Evolutionary conservation across 2,113 vertebrate genomes (phyloP).

Genomic region (Willisornis vidua): DNA sequence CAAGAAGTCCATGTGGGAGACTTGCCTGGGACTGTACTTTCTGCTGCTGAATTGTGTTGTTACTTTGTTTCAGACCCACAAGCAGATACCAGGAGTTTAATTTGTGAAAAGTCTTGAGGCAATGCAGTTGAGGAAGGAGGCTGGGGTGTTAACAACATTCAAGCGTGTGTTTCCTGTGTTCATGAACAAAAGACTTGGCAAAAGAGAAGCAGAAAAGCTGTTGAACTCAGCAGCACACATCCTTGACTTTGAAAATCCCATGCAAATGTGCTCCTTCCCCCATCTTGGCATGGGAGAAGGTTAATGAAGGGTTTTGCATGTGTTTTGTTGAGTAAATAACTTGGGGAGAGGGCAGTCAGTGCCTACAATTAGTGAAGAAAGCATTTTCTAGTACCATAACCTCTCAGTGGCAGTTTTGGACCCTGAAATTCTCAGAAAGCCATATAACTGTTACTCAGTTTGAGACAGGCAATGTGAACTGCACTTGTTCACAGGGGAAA

Average conservation of each 20-base stretch:
- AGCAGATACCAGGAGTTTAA: neutral
- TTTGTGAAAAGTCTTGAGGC: neutral
- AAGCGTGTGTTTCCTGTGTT: neutral
- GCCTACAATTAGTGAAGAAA: neutral
- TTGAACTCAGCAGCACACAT: neutral
- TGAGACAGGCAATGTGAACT: neutral
- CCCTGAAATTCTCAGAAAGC: neutral
- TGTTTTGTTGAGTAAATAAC: neutral
- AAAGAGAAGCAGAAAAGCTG: neutral
- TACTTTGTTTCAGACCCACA: neutral
- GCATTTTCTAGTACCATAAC: neutral
- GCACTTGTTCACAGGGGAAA: neutral
- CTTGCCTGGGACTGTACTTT: neutral
- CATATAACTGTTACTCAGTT: rapidly evolving
- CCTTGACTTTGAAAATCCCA: neutral
- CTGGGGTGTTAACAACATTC: neutral
- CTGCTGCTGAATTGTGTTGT: neutral
- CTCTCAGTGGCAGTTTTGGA: neutral
- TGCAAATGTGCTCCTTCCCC: neutral
- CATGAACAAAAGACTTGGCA: neutral
- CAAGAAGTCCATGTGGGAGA: neutral
- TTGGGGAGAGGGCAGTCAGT: neutral
- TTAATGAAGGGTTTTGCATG: neutral
- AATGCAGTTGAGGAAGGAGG: rapidly evolving
- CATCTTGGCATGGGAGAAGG: neutral